Evolutionary conservation across 2,888 invertebrate species (phyloP).

Genomic region (Teinopalpus imperialis): DNA sequence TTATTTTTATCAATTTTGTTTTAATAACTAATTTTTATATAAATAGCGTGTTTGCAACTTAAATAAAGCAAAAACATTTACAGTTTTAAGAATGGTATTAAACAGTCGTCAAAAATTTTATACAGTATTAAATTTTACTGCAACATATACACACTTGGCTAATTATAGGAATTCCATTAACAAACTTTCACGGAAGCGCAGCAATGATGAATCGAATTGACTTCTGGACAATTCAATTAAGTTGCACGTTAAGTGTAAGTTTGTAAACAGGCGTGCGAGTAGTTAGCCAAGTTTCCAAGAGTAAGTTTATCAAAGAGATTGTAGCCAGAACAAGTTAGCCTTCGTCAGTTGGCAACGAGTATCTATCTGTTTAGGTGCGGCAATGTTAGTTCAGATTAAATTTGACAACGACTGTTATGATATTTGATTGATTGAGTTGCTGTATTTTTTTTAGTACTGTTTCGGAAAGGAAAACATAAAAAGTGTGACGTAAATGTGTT

Average conservation of each 20-base stretch:
- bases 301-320: slow-evolving; percentile 53
- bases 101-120: background rate
- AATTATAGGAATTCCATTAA: slow-evolving; percentile 18
- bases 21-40: too few relatives aligned
- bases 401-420: background rate
- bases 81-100: too few relatives aligned
- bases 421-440: too few relatives aligned
- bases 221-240: slow-evolving; percentile 77
- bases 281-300: slow-evolving; percentile 53
- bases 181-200: slow-evolving; percentile 30
- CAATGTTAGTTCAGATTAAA: slow-evolving; percentile 23
- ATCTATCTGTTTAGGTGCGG: slow-evolving; percentile 33
- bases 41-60: too few relatives aligned
- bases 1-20: too few relatives aligned
- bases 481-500: too few relatives aligned
- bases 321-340: slow-evolving; percentile 63
- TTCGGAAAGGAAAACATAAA: too few relatives aligned
- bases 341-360: slow-evolving; percentile 40
- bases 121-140: slow-evolving; percentile 16
- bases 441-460: too few relatives aligned
- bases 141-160: background rate
- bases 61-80: too few relatives aligned
- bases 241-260: slow-evolving; percentile 72
- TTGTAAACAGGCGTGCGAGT: slow-evolving; percentile 67
- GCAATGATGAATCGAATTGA: slow-evolving; percentile 66